Base-by-base conservation (phyloP, 1,140 invertebrate genomes). In the Cherax destructor region DNA sequence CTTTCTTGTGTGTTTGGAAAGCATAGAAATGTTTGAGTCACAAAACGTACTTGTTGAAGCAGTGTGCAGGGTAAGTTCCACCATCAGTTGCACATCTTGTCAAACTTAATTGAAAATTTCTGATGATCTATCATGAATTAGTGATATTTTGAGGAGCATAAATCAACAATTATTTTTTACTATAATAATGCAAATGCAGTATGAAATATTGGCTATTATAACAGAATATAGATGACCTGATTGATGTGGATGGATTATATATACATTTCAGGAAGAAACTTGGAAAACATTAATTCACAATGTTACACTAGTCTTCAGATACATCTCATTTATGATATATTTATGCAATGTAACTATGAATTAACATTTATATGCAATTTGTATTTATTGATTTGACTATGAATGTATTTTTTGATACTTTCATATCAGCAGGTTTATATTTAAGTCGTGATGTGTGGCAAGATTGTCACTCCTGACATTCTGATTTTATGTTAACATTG, bases 21-120 rank as follows among this genome's bases (percentile, higher is more conserved):
- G 87, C 56, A n/a, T 83, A 74, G 87, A 76, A 47, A 24, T 65
- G 74, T 79, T 88, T 81, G 41, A 83, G 87, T 83, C 87, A 50
- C n/a, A 30, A 61, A 81, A 18, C 79, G 9, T 41, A 9, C 41
- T 50, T 47, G 5, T 10, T n/a, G 10, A 41, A 47, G 61, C 41
- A 52, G 18, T 30, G 49, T 24, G n/a, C 30, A 24, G 13, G 13
- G 9, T 56, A 0, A 76, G 61, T 50, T 24, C 49, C 69, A 30
- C 11, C 49, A 65, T 50, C 5, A 18, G 24, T 69, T 80, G 77
- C 41, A 47, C 24, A 61, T 59, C 24, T 49, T 80, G 24, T 49
- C 13, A 65, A 21, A 41, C 85, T 18, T 18, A 59, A 18, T 56
- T 59, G n/a, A 10, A 83, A 41, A 41, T 65, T 65, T 49, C 30